Base-by-base conservation (phyloP, 1,140 invertebrate species). In the Listronotus bonariensis region DNA sequence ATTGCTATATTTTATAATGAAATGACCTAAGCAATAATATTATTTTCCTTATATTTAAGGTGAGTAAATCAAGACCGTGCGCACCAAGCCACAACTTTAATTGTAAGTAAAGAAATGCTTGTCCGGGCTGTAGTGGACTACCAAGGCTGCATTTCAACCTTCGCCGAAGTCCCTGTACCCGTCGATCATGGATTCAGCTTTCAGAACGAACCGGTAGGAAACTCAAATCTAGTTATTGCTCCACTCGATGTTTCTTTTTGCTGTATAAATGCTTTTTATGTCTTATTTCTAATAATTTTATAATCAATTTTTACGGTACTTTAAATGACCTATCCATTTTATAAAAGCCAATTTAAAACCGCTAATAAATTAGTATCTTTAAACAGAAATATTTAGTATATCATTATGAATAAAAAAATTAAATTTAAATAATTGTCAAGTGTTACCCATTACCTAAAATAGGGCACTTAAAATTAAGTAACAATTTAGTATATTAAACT, bases 131-230 rank as follows among this genome's bases (percentile, higher is more conserved):
- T 60, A 52, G 45, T 60, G 38, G 58, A 60, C 40, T 60, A 60
- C 58, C 58, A 60, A 34, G 58, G 58, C 46, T 60, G 58, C 58
- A 38, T 60, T 41, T 60, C 58, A 42, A 60, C 58, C 14, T 52
- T 51, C 31, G 58, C 46, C 26, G 58, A 60, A 42, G 58, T 60
- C 14, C 58, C 58, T 15, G 45, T 60, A 6, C 48, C 58, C 18
- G 17, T 60, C 15, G 58, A 60, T n/a, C 58, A 60, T 60, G 58
- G 58, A 52, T 12, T 60, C 58, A 51, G 41, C 58, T 51, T 60
- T 60, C 48, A 38, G 36, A 60, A 42, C 34, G 58, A 60, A 60
- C 46, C 58, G 58, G 58, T 60, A 60, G 17, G 58, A 26, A 26
- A 51, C 14, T 43, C 10, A 43, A 43, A 7, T 18, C 7, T 43